These are phyloP conservation scores for Leptinotarsa undecemlineata DNA, from an alignment of 1,140 invertebrate species.

Conservation along the genomic window DNA sequence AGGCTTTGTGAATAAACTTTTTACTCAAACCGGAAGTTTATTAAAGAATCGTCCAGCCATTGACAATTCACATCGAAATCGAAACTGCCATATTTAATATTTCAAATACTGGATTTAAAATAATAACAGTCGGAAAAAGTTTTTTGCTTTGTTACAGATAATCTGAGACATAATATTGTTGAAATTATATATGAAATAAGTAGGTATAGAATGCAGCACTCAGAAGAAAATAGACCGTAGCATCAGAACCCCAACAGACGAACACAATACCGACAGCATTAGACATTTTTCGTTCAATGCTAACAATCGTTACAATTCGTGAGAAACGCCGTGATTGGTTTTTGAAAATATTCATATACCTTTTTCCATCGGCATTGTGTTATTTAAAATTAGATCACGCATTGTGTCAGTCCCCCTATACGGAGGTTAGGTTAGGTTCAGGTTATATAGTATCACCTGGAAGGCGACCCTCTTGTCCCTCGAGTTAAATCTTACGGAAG, in stretches of 20 bases:
- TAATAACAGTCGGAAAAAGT: no score
- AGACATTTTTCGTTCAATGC: not conserved
- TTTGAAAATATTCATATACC: constrained; percentile 36
- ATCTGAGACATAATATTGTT: no score
- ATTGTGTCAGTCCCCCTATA: constrained; percentile 16
- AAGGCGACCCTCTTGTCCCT: constrained; percentile 6
- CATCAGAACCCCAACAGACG: not conserved
- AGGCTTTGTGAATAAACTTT: no score
- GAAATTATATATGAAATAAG: no score
- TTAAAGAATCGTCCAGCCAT: no score
- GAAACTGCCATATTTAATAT: no score
- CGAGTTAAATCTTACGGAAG: constrained; percentile 11
- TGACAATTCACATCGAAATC: no score
- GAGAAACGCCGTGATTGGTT: constrained; percentile 39
- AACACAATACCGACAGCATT: not conserved
- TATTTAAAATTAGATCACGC: constrained; percentile 41
- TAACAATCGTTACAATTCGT: constrained; percentile 30
- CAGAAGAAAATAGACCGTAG: no score
- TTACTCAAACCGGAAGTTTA: no score
- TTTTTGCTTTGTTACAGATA: no score
- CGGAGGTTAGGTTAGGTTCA: constrained; percentile 18
- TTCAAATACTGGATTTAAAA: no score
- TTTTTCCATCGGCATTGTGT: constrained; percentile 37
- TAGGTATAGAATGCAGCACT: no score
- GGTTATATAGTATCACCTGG: constrained; percentile 20